A percentile compares a stretch with the other conserved stretches of the same genome.
phyloP scores from a whole-genome alignment of 1,140 invertebrate genomes.

The Cardiocondyla obscurior region DNA sequence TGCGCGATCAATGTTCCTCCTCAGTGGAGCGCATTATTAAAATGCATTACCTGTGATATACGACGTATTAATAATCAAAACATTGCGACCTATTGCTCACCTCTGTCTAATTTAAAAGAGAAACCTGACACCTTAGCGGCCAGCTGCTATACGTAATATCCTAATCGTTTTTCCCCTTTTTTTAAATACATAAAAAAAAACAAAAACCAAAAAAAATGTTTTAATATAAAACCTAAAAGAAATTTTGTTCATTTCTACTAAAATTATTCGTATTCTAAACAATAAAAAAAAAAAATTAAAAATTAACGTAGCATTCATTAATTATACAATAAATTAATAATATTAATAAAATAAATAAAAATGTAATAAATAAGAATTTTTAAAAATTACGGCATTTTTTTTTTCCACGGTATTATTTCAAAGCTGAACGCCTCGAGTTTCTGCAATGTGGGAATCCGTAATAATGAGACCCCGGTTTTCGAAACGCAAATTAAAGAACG shows the following conservation, averaged over 20 bases:
- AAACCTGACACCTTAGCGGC: conserved; percentile 47
- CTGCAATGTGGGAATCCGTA: not conserved
- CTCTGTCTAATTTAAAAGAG: conserved; percentile 70
- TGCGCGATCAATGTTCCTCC: conserved; percentile 52
- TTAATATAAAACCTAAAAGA: too few species aligned
- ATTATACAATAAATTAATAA: too few species aligned
- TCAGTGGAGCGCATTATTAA: conserved; percentile 69
- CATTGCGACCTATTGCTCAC: conserved; percentile 64
- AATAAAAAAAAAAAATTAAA: too few species aligned
- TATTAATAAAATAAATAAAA: too few species aligned
- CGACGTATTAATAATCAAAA: conserved; percentile 76
- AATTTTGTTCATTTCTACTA: too few species aligned
- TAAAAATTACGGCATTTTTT: not conserved
- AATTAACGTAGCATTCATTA: too few species aligned
- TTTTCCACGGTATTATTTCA: not conserved
- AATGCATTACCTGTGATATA: conserved; percentile 70
- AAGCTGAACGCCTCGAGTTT: not conserved
- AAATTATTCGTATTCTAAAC: too few species aligned
- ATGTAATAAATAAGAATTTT: too few species aligned
- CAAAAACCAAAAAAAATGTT: too few species aligned
- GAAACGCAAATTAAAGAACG: not conserved
- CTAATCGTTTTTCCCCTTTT: not conserved
- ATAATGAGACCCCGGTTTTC: not conserved
- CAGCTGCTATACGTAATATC: not conserved
- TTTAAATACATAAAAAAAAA: not conserved